A percentile compares a stretch with the other conserved stretches of the same genome.
These are phyloP conservation scores for Melieria crassipennis DNA, from an alignment of 2,888 invertebrate species.

Conservation along the genomic window DNA sequence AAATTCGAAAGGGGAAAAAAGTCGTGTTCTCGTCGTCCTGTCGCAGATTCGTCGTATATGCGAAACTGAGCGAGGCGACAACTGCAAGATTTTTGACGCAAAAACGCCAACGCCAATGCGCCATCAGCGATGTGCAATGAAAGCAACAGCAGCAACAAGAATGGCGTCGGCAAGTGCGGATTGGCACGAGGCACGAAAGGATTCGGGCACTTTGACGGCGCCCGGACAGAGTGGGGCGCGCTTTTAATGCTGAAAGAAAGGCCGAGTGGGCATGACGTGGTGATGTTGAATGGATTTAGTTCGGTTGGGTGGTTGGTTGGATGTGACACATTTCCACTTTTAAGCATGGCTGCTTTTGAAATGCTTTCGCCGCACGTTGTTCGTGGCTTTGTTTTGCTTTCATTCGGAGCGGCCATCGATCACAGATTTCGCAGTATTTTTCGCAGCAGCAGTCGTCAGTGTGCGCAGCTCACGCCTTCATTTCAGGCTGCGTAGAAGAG, in stretches of 20 bases:
- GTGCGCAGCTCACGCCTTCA: neutral
- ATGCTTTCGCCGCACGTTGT: conserved; percentile 50
- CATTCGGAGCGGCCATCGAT: conserved; percentile 55
- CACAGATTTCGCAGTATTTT: conserved; percentile 46
- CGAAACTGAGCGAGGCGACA: conserved; percentile 18
- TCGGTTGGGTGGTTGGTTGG: neutral
- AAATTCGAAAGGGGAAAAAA: conserved; percentile 50
- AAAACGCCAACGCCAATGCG: conserved; percentile 43
- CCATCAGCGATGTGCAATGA: conserved; percentile 48
- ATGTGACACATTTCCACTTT: conserved; percentile 63
- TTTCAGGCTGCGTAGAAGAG: neutral
- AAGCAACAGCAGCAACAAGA: conserved; percentile 38
- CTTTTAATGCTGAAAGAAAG: no score
- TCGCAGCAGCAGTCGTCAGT: neutral
- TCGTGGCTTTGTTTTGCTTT: conserved; percentile 21
- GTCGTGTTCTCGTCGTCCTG: conserved; percentile 39
- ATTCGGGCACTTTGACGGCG: conserved; percentile 29
- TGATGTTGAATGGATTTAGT: no score
- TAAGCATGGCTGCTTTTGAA: conserved; percentile 59
- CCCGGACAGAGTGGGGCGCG: neutral
- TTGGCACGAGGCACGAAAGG: conserved; percentile 31
- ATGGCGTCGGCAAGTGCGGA: neutral
- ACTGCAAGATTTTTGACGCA: conserved; percentile 44
- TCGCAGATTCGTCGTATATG: no score
- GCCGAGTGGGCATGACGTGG: no score